Evolutionary conservation across 30 jellyfish, hydroid and myxozoan genomes (phyloP).

Genomic region (Phacellophora camtschatica): DNA sequence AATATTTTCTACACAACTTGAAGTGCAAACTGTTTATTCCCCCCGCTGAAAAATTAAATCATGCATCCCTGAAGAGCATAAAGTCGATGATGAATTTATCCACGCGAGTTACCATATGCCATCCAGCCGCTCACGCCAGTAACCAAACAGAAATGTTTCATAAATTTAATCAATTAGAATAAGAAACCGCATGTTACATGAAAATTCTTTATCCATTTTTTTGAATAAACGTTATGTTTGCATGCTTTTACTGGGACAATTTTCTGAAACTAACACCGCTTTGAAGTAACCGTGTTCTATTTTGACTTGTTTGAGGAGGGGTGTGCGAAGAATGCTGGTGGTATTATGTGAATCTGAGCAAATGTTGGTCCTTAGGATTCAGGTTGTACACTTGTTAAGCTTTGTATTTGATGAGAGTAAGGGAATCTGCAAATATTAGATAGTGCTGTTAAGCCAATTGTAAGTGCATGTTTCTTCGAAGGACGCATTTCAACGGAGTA

Average conservation of each 20-base stretch:
- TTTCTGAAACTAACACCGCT: background rate
- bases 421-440: constrained; percentile 10
- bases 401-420: constrained; percentile 17
- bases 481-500: too few species aligned
- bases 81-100: too few species aligned
- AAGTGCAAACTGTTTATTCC: too few species aligned
- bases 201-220: background rate
- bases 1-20: too few species aligned
- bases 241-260: background rate
- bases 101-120: too few species aligned
- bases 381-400: constrained; percentile 58
- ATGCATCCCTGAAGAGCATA: too few species aligned
- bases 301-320: constrained; percentile 25
- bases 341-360: constrained; percentile 4
- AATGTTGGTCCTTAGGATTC: constrained; percentile 49
- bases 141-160: background rate
- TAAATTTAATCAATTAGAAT: background rate
- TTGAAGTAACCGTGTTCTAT: constrained; percentile 35
- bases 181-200: background rate
- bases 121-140: background rate
- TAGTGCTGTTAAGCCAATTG: constrained; percentile 3
- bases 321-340: constrained; percentile 17
- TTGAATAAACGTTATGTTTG: constrained; percentile 17
- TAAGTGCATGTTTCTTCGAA: constrained; percentile 1
- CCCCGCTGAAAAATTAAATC: too few species aligned